Evolutionary conservation across 1,140 invertebrate species (phyloP).

Genomic region (Zaprionus capensis): DNA sequence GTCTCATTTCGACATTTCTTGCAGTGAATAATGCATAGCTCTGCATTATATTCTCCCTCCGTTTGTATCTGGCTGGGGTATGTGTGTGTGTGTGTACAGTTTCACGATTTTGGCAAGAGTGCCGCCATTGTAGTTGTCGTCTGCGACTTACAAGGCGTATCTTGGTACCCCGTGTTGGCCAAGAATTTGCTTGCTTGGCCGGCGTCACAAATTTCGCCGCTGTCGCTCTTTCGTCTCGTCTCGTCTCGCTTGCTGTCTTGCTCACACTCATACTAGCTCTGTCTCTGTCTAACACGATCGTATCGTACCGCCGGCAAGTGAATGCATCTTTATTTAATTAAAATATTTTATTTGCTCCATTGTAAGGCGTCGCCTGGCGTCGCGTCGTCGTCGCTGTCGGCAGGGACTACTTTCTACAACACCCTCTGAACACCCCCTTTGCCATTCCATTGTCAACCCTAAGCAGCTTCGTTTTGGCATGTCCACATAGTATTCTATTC

Average conservation of each 20-base stretch:
- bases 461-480: conserved; percentile 48
- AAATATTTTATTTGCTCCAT: conserved; percentile 67
- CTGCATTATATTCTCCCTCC: conserved; percentile 53
- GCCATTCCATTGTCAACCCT: conserved; percentile 30
- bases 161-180: conserved; percentile 51
- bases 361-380: conserved; percentile 7
- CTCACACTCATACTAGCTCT: not conserved
- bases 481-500: conserved; percentile 5
- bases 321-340: conserved; percentile 76
- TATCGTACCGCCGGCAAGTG: conserved; percentile 34
- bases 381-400: not conserved
- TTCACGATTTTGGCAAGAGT: conserved; percentile 57
- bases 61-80: conserved; percentile 10
- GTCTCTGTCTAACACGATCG: conserved; percentile 33
- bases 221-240: not conserved
- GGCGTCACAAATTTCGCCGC: conserved; percentile 61
- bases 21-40: conserved; percentile 74
- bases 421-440: not conserved
- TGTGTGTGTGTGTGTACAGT: conserved; percentile 24
- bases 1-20: conserved; percentile 78
- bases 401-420: conserved; percentile 17
- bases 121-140: conserved; percentile 65
- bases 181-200: conserved; percentile 74
- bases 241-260: not conserved
- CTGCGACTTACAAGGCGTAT: conserved; percentile 75